Percentiles rank a stretch among this genome's conserved stretches.
Evolutionary conservation across 2,888 invertebrate species (phyloP).

Genomic region (Chironomus riparius): DNA sequence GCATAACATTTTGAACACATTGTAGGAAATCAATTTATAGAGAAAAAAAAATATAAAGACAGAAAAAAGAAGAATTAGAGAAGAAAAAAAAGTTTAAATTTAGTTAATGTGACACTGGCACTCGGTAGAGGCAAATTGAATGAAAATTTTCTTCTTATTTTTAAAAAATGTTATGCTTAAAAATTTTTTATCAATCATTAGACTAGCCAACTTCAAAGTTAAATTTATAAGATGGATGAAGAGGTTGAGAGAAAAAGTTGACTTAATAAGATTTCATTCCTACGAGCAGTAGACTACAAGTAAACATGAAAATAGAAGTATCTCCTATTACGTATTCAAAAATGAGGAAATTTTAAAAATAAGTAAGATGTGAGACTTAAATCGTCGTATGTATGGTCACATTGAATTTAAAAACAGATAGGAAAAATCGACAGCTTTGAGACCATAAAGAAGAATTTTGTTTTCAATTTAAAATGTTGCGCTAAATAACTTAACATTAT

Average conservation of each 20-base stretch:
- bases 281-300: too few relatives aligned
- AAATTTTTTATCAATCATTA: background rate
- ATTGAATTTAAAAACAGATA: too few relatives aligned
- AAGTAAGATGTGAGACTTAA: background rate
- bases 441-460: background rate
- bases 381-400: too few relatives aligned
- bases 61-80: conserved; percentile 11
- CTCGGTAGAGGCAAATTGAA: background rate
- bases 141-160: background rate
- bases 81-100: background rate
- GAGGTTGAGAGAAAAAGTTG: too few relatives aligned
- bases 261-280: too few relatives aligned
- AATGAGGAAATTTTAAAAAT: background rate
- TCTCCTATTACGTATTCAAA: background rate
- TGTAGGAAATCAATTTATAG: conserved; percentile 5
- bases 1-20: conserved; percentile 26
- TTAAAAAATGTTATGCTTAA: background rate
- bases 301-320: background rate
- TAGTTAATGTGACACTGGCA: background rate
- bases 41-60: background rate
- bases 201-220: background rate
- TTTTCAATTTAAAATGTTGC: background rate
- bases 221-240: background rate
- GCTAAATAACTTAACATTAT: background rate
- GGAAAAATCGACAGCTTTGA: background rate